Conservation (phyloP, 2,797 vertebrate genomes). For the Monodelphis domestica region DNA sequence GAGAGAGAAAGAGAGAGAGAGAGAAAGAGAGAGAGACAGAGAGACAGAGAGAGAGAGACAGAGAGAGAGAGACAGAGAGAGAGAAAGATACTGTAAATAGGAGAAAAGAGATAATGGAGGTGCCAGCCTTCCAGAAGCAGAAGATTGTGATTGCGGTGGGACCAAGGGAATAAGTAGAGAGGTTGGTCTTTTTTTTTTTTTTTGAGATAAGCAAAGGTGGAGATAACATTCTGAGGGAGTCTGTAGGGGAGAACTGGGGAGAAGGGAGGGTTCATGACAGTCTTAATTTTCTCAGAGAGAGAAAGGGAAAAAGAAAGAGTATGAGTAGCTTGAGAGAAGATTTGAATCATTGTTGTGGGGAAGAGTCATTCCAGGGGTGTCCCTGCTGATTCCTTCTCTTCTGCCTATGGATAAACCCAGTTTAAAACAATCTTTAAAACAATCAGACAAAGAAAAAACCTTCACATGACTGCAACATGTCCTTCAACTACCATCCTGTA, state of each 20-base stretch:
- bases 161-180: too few species aligned
- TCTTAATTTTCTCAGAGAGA: not conserved
- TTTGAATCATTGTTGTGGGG: not conserved
- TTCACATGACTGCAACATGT: too few species aligned
- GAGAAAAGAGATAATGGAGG: not conserved
- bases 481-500: not conserved
- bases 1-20: too few species aligned
- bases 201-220: not conserved
- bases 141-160: not conserved
- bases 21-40: too few species aligned
- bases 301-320: too few species aligned
- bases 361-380: not conserved
- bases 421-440: not conserved
- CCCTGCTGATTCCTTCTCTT: not conserved
- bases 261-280: not conserved
- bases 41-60: too few species aligned
- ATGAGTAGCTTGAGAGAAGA: not conserved
- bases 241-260: not conserved
- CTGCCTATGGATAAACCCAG: not conserved
- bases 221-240: not conserved
- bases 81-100: not conserved
- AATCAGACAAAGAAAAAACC: not conserved
- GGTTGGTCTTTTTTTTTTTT: not conserved
- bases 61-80: not conserved
- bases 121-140: not conserved